Base-by-base conservation (phyloP, 2,888 invertebrate species). In the Rhamphomyia laevipes region DNA sequence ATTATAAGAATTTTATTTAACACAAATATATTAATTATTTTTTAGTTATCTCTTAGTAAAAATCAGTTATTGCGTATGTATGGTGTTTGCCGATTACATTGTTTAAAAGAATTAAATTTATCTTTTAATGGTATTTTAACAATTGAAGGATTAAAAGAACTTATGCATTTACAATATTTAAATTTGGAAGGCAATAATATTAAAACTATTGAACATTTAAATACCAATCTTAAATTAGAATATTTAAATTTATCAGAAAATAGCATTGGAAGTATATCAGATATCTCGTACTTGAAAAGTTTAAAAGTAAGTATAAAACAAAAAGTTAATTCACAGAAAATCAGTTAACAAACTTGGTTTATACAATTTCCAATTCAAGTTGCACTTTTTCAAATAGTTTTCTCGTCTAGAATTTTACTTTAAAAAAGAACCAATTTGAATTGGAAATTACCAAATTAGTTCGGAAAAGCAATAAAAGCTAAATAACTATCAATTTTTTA, bases 191-290 rank as follows among this genome's bases (percentile, higher is more conserved):
- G 87, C 54, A 94, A 94, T 72, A 91, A 86, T 63, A 87, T 94
- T 59, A 93, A 93, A 78, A 82, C 83, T n/a, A 87, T 93, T 63
- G 92, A 92, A 63, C 89, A 90, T 71, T 74, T 94, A 55, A 84
- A 86, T 62, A 80, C 83, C 58, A 92, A 89, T 65, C 74, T 79
- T 43, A 82, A 84, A 63, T 71, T 94, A 66, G 87, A 89, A 65
- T 80, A 84, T 66, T 70, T 94, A 58, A 93, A 94, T 73, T 71
- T 94, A 57, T 90, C 92, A 4, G 89, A 90, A 66, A 94, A 94
- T 67, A 84, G 81, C 65, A 90, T 94, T 61, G 80, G 85, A 47
- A 82, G 82, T 61, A 77, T 94, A 53, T 82, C 86, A 56, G 92
- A 93, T 73, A 78, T 94, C 55, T 87, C 89, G 18, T 83, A 82